phyloP scores from a whole-genome alignment of 1,140 invertebrate genomes.

The Brachystomella parvula region DNA sequence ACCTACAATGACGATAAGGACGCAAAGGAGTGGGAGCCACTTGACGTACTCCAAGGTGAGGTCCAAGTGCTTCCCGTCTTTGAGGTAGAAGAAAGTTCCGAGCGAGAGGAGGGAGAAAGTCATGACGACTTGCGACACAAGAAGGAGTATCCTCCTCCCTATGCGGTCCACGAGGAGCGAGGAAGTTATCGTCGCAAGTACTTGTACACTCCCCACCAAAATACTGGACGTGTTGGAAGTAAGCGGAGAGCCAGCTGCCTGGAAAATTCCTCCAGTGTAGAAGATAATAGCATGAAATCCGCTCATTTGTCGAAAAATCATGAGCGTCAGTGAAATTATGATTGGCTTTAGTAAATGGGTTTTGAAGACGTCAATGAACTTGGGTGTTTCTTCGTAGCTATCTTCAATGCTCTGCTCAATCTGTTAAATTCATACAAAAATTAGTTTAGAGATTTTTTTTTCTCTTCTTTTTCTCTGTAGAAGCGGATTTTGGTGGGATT shows the following conservation, averaged over 20 bases:
- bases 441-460: no score
- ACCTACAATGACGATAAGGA: not conserved
- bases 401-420: slow-evolving; percentile 7
- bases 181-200: slow-evolving; percentile 38
- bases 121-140: slow-evolving; percentile 39
- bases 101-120: slow-evolving; percentile 24
- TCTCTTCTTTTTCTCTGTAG: no score
- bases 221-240: slow-evolving; percentile 48
- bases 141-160: slow-evolving; percentile 45
- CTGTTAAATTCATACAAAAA: not conserved
- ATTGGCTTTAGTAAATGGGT: slow-evolving; percentile 9
- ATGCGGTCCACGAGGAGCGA: slow-evolving; percentile 40
- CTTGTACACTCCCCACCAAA: slow-evolving; percentile 41
- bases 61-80: not conserved
- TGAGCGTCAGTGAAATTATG: not conserved
- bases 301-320: slow-evolving; percentile 2
- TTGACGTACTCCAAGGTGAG: not conserved
- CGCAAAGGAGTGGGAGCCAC: slow-evolving; percentile 1
- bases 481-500: no score
- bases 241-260: slow-evolving; percentile 48
- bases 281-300: slow-evolving; percentile 45
- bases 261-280: slow-evolving; percentile 68
- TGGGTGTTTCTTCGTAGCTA: not conserved
- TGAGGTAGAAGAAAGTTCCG: slow-evolving; percentile 16
- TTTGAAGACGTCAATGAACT: not conserved